Evolutionary conservation across 2,888 invertebrate species (phyloP).

Genomic region (Tiliacea aurago): DNA sequence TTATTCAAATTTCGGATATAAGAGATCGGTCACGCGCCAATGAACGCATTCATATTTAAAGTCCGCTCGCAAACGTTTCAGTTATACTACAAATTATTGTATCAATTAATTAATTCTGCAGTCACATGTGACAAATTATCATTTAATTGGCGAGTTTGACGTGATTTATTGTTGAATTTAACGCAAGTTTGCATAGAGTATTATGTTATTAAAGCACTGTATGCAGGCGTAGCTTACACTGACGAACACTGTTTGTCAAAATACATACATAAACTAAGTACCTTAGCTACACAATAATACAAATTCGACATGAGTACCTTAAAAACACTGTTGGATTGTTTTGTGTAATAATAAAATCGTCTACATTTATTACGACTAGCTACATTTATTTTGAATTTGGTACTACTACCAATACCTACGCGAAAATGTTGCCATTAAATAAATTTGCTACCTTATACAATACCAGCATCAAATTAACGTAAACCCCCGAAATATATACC

Average conservation of each 20-base stretch:
- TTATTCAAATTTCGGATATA: slow-evolving; percentile 85
- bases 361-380: not conserved
- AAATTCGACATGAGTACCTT: not conserved
- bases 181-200: slow-evolving; percentile 31
- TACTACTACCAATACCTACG: no score
- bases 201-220: slow-evolving; percentile 20
- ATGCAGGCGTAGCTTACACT: not conserved
- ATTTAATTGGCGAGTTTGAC: slow-evolving; percentile 56
- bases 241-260: not conserved
- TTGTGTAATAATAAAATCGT: not conserved
- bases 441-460: slow-evolving; percentile 14
- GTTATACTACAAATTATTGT: slow-evolving; percentile 64
- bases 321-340: not conserved
- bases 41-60: slow-evolving; percentile 83
- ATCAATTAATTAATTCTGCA: slow-evolving; percentile 73
- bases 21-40: slow-evolving; percentile 81
- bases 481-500: slow-evolving; percentile 25
- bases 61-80: slow-evolving; percentile 70
- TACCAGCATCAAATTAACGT: slow-evolving; percentile 46
- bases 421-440: slow-evolving; percentile 10
- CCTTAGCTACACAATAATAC: not conserved
- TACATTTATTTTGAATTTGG: not conserved
- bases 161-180: slow-evolving; percentile 56
- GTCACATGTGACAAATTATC: slow-evolving; percentile 62
- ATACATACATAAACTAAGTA: not conserved